Evolutionary conservation across 2,113 vertebrate genomes (phyloP).

Genomic region (Aphelocoma coerulescens): DNA sequence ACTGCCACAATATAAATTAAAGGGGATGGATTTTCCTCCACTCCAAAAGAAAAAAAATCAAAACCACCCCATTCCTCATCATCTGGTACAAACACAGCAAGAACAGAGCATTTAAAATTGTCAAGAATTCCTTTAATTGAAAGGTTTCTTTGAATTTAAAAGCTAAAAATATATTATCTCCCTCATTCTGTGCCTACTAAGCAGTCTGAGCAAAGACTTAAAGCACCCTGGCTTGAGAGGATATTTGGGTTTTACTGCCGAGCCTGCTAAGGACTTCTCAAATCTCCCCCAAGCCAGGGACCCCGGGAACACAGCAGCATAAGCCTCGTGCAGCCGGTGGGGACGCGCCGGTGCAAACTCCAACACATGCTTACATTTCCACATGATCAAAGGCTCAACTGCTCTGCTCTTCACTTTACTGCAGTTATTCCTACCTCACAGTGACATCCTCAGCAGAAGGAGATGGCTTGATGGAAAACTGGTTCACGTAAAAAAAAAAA

Average conservation of each 20-base stretch:
- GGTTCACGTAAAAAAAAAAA: not conserved
- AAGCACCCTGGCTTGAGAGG: not conserved
- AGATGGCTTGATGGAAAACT: not conserved
- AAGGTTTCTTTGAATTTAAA: not conserved
- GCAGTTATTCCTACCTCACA: not conserved
- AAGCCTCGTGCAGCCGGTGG: not conserved
- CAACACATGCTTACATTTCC: not conserved
- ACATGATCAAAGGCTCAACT: not conserved
- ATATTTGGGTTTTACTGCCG: not conserved
- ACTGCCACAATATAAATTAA: not conserved
- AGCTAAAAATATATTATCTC: not conserved
- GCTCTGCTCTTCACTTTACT: not conserved
- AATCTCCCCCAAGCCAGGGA: not conserved
- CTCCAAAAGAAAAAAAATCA: not conserved
- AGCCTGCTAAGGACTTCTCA: conserved; percentile 13
- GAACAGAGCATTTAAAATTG: not conserved
- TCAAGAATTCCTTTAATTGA: not conserved
- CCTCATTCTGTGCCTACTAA: not conserved
- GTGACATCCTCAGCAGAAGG: not conserved
- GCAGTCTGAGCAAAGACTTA: conserved; percentile 10
- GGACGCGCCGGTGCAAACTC: not conserved
- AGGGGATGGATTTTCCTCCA: not conserved
- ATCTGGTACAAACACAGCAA: not conserved
- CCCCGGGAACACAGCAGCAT: not conserved
- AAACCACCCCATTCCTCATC: not conserved